These are phyloP conservation scores for Sarcophaga rosellei DNA, from an alignment of 2,888 invertebrate genomes.

Conservation along the genomic window DNA sequence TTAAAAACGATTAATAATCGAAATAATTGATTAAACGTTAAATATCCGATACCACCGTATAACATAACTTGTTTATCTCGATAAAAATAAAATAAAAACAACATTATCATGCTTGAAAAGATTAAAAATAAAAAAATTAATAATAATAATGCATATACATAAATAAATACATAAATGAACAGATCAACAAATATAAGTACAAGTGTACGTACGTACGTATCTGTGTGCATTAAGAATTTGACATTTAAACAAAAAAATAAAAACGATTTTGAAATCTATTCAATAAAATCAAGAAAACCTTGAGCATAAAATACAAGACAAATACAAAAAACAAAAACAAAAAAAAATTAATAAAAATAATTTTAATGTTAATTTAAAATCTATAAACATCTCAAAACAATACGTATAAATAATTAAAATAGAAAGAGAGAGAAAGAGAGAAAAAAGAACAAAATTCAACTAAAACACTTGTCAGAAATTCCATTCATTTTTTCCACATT, in stretches of 20 bases:
- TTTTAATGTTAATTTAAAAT: not conserved
- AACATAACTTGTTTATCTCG: too few species aligned
- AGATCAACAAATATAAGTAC: too few species aligned
- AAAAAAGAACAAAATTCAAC: too few species aligned
- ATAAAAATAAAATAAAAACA: not conserved
- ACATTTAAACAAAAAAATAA: conserved; percentile 25
- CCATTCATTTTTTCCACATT: not conserved
- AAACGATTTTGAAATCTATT: conserved; percentile 10
- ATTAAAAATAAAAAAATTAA: too few species aligned
- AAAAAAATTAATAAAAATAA: not conserved
- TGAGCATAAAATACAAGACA: conserved; percentile 21
- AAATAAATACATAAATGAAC: too few species aligned
- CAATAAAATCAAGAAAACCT: conserved; percentile 12
- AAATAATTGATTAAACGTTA: too few species aligned
- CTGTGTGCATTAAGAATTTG: conserved; percentile 11
- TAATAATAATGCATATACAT: too few species aligned
- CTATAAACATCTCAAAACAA: conserved; percentile 24
- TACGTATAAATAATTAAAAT: not conserved
- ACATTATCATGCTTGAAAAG: not conserved
- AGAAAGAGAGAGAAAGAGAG: not conserved
- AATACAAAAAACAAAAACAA: not conserved
- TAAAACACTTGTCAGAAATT: not conserved
- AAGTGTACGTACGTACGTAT: too few species aligned
- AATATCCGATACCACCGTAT: too few species aligned
- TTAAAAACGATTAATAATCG: too few species aligned